phyloP scores from a whole-genome alignment of 35 echinoderm and acorn worm species.

The Ophiothrix spiculata region DNA sequence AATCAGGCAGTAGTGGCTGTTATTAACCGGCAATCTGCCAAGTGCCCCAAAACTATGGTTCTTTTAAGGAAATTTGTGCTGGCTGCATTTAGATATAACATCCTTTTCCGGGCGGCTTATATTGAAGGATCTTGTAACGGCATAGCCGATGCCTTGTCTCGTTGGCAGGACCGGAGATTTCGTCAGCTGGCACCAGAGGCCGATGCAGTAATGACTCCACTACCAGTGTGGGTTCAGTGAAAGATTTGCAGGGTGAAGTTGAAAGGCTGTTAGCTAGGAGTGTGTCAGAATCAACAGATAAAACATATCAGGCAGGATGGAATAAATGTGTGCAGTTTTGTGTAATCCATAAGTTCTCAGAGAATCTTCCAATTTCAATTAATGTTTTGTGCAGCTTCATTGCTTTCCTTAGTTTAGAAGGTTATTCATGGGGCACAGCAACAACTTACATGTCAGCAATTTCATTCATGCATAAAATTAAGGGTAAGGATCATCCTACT shows the following conservation, averaged over 20 bases:
- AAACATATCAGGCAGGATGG: neutral
- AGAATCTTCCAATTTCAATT: neutral
- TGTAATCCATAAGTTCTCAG: neutral
- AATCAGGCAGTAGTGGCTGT: neutral
- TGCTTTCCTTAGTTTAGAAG: neutral
- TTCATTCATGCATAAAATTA: conserved; percentile 1
- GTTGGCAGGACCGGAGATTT: neutral
- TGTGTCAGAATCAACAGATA: neutral
- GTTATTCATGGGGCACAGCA: neutral
- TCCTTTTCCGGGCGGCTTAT: conserved; percentile 28
- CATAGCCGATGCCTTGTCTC: neutral
- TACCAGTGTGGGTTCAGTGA: neutral
- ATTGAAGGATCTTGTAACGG: conserved; percentile 15
- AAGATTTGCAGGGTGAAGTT: neutral
- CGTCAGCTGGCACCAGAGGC: neutral
- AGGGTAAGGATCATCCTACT: neutral
- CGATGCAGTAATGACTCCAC: conserved; percentile 3
- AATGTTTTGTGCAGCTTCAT: neutral
- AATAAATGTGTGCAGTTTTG: neutral
- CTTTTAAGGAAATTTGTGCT: conserved; percentile 16
- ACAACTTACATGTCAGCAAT: conserved; percentile 4
- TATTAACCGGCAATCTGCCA: conserved; percentile 22
- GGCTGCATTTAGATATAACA: conserved; percentile 26
- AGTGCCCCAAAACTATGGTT: conserved; percentile 34
- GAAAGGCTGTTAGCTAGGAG: neutral